phyloP scores from a whole-genome alignment of 2,888 invertebrate species.

The Tiliacea aurago region DNA sequence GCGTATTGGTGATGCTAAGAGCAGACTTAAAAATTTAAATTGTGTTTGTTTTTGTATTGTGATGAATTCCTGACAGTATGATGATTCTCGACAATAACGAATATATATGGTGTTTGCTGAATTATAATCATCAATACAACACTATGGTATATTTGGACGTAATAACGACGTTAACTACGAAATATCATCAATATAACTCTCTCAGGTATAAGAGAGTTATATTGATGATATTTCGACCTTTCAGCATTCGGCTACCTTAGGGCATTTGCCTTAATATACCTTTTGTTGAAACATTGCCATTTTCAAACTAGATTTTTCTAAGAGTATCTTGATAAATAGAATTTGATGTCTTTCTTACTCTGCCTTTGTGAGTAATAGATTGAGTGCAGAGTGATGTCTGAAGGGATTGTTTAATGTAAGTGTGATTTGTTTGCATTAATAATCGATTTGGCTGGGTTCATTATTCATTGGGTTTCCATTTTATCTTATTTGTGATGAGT shows the following conservation, averaged over 20 bases:
- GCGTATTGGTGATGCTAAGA: background rate
- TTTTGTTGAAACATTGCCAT: constrained; percentile 5
- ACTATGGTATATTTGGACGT: no score
- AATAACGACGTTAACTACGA: no score
- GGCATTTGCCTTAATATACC: background rate
- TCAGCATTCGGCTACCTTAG: background rate
- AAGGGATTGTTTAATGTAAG: background rate
- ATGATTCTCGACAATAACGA: background rate
- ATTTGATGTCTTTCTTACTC: constrained; percentile 16
- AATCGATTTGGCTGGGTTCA: background rate
- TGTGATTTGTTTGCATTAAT: constrained; percentile 23
- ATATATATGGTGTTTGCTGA: no score
- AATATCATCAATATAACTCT: no score
- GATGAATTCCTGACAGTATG: no score
- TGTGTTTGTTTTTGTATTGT: background rate
- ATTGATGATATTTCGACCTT: background rate
- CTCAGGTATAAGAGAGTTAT: background rate
- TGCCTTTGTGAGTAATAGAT: constrained; percentile 20
- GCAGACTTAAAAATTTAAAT: background rate
- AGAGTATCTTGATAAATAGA: constrained; percentile 20
- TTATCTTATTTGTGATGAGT: constrained; percentile 4
- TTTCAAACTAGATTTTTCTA: constrained; percentile 11
- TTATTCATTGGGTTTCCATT: background rate
- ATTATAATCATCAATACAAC: background rate
- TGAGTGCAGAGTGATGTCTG: constrained; percentile 25